Evolutionary conservation across 2,113 vertebrate species (phyloP), one percentile per base, ranked within the genome.

Genomic region (cattle (Bos taurus)): DNA sequence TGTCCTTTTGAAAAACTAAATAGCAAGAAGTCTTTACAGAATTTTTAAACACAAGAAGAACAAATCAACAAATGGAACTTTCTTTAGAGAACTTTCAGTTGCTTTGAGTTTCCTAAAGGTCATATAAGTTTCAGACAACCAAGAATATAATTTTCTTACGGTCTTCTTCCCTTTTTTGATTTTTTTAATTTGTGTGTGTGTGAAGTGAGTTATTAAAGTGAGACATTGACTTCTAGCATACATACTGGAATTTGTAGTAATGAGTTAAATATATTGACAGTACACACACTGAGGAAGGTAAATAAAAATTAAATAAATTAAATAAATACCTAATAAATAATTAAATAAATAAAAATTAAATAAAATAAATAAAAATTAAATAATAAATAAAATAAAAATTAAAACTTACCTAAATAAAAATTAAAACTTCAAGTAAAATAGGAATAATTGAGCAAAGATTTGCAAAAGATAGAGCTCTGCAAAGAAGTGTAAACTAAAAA

Each of bases 141-240:
- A 97, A 97, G 98, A 98, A 98, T 60, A 67, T 97, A 98, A 97
- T 98, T 98, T 98, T 95, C 97, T 97, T 94, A 97, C 77, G 97
- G 21, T 97, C 95, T 71, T 78, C 26, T 95, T 87, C 48, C 59
- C 46, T 36, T 50, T 89, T 90, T 43, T 85, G 19, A 92, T 82
- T 43, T 28, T n/a, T 89, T 74, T 46, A 77, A 33, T 36, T 78
- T 87, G 36, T 98, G 98, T 99, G 97, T 98, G 97, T 99, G 98
- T 98, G 98, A 98, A 98, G 98, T 99, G 98, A 99, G 97, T 98
- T 98, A 97, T 98, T 98, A 98, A 98, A 98, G 98, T 98, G 98
- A 99, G 97, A 98, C 97, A 98, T 96, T 87, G 98, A 98, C 98
- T 99, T 98, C 98, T 98, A 97, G 98, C 97, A 98, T 98, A 98